Evolutionary conservation across 1,140 invertebrate genomes (phyloP).

Genomic region (Euura saliciscinereae): DNA sequence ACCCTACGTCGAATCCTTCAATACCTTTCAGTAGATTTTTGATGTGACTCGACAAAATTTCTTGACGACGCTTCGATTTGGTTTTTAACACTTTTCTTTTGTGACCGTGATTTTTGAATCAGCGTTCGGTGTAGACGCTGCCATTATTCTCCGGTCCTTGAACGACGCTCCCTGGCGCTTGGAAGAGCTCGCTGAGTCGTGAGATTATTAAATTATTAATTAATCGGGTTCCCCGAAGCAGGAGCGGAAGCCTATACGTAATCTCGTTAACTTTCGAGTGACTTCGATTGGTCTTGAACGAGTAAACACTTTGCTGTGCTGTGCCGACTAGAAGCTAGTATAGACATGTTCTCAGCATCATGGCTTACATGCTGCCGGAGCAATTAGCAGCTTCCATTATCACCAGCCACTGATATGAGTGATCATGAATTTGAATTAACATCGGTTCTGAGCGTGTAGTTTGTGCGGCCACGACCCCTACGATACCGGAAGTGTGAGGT

Average conservation of each 20-base stretch:
- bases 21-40: too few relatives aligned
- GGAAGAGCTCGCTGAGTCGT: not conserved
- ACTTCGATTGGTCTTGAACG: conserved; percentile 3
- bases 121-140: not conserved
- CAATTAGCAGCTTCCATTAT: not conserved
- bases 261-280: not conserved
- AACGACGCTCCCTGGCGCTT: not conserved
- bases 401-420: too few relatives aligned
- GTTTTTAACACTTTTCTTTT: too few relatives aligned
- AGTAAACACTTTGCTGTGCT: not conserved
- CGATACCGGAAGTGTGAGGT: too few relatives aligned
- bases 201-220: conserved; percentile 8
- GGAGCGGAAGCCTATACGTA: not conserved
- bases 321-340: not conserved
- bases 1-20: too few relatives aligned
- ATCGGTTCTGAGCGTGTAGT: too few relatives aligned
- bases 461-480: too few relatives aligned
- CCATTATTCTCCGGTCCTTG: not conserved
- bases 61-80: too few relatives aligned
- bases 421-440: not conserved
- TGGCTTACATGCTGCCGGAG: not conserved
- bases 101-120: not conserved
- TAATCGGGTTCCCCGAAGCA: conserved; percentile 1
- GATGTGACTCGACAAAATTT: too few relatives aligned
- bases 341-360: too few relatives aligned